Conservation (phyloP, 2,113 vertebrate species). For the Anguilla japonica region DNA sequence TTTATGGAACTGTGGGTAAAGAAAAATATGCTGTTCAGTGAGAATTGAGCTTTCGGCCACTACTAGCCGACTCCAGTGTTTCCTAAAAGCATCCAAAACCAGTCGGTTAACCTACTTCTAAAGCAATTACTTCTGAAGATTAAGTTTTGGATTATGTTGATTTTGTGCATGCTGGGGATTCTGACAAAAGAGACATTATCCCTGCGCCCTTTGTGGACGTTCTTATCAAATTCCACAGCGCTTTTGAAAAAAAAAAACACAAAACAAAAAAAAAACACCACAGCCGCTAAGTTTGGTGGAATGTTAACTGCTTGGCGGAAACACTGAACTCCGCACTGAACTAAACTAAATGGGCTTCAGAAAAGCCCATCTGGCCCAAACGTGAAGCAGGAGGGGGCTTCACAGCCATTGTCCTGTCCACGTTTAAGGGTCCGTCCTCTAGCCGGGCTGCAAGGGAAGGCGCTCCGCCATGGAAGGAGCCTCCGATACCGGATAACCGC, state of each 20-base stretch:
- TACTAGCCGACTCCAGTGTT: no score
- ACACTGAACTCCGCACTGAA: background rate
- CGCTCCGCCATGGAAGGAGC: background rate
- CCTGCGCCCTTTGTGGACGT: background rate
- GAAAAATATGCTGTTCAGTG: no score
- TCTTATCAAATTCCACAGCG: background rate
- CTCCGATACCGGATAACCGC: conserved; percentile 23
- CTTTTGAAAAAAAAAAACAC: background rate
- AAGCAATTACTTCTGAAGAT: no score
- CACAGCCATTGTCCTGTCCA: background rate
- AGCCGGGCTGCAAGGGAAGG: background rate
- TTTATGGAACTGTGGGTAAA: no score
- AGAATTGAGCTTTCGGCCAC: no score
- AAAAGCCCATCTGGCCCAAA: background rate
- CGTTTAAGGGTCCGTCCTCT: background rate
- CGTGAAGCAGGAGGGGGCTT: background rate
- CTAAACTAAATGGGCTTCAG: background rate
- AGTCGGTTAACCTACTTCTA: no score
- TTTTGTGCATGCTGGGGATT: background rate
- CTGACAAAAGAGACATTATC: background rate
- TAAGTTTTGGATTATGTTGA: background rate
- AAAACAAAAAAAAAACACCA: no score
- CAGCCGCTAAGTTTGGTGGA: background rate
- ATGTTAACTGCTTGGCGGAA: background rate
- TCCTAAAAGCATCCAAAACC: no score